A percentile compares a stretch with the other conserved stretches of the same genome.
Conservation (phyloP, 1,140 invertebrate species). For the Oscheius sp. region DNA sequence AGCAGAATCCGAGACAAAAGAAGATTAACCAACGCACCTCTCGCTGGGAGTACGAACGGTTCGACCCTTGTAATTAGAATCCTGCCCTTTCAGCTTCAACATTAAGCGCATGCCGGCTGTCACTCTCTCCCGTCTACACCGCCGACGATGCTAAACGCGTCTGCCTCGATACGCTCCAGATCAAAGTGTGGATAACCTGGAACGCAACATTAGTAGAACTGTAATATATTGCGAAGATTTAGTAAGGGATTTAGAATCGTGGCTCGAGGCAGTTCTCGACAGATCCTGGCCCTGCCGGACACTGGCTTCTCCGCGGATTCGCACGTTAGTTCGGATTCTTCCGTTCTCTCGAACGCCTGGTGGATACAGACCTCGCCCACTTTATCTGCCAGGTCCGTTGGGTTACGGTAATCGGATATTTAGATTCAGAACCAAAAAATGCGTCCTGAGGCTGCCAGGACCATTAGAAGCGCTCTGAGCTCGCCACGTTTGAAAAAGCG, state of each 20-base stretch:
- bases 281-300: constrained; percentile 73
- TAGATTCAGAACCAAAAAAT: too few species aligned
- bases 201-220: constrained; percentile 68
- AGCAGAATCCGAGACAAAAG: constrained; percentile 79
- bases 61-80: neutral
- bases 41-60: constrained; percentile 92
- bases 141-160: constrained; percentile 62
- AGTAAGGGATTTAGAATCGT: constrained; percentile 68
- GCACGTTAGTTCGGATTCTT: neutral
- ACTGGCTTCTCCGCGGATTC: constrained; percentile 62
- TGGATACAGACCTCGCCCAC: constrained; percentile 21
- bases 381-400: constrained; percentile 7
- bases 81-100: constrained; percentile 68
- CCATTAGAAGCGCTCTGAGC: too few species aligned
- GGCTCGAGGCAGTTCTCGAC: constrained; percentile 78
- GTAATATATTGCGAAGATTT: neutral
- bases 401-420: too few species aligned
- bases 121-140: constrained; percentile 76
- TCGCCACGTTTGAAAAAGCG: too few species aligned
- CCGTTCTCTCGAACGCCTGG: constrained; percentile 9
- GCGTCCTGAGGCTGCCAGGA: too few species aligned
- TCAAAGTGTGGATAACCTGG: constrained; percentile 69
- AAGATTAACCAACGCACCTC: constrained; percentile 94
- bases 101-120: constrained; percentile 84
- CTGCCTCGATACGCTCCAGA: constrained; percentile 61